Conservation (phyloP, 2,888 invertebrate species). For the Escarpia spicata region DNA sequence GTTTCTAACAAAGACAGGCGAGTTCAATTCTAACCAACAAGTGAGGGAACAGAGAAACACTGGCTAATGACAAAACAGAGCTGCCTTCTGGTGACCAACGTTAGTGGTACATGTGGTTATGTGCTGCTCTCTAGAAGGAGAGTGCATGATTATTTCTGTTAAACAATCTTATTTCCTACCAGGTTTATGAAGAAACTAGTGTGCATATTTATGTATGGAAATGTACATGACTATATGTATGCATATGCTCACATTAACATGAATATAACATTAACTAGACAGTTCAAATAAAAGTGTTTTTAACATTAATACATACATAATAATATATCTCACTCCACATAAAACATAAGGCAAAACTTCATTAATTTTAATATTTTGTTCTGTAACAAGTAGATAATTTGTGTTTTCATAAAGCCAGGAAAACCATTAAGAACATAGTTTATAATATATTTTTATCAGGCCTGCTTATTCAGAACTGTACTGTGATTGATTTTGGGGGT, state of each 20-base stretch:
- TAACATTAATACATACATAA: not conserved
- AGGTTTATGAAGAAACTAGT: not conserved
- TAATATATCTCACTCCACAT: not conserved
- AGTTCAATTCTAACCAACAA: not conserved
- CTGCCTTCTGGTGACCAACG: not conserved
- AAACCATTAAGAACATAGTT: not conserved
- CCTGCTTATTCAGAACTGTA: too few relatives aligned
- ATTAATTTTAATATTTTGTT: not conserved
- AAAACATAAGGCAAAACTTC: not conserved
- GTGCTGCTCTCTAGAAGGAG: conserved; percentile 8
- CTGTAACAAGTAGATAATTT: not conserved
- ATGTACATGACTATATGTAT: not conserved
- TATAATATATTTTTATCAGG: too few relatives aligned
- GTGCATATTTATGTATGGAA: not conserved
- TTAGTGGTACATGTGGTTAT: not conserved
- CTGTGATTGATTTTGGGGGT: too few relatives aligned
- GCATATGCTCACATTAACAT: not conserved
- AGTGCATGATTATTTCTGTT: not conserved
- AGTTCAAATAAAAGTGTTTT: not conserved
- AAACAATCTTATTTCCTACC: not conserved
- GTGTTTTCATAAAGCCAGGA: not conserved
- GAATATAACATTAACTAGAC: not conserved
- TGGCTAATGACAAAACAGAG: not conserved
- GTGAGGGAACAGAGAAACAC: not conserved
- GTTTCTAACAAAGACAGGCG: conserved; percentile 49